These are phyloP conservation scores for Neosilurus hyrtlii DNA, from an alignment of 2,797 vertebrate species.

Conservation along the genomic window DNA sequence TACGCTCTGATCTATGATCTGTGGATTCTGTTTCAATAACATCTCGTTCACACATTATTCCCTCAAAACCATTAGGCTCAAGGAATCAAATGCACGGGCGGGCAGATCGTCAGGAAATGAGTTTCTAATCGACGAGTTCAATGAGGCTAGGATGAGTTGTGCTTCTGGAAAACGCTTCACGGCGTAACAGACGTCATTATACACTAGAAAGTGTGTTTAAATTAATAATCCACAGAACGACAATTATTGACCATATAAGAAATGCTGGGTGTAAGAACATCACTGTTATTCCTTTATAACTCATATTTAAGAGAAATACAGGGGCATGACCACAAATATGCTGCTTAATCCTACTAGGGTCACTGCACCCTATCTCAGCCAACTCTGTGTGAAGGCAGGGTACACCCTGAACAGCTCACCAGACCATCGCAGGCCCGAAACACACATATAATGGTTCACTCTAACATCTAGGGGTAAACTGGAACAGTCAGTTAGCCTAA, in stretches of 20 bases:
- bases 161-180: not conserved
- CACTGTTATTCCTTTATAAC: not conserved
- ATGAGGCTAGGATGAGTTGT: not conserved
- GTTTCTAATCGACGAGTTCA: not conserved
- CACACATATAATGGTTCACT: too few relatives aligned
- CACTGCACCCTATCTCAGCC: not conserved
- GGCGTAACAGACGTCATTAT: not conserved
- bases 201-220: not conserved
- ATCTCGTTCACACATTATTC: not conserved
- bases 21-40: not conserved
- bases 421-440: too few relatives aligned
- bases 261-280: not conserved
- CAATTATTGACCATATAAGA: not conserved
- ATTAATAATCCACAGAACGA: not conserved
- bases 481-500: too few relatives aligned
- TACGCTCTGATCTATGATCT: not conserved
- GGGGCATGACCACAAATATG: not conserved
- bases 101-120: constrained; percentile 12
- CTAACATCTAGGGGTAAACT: too few relatives aligned
- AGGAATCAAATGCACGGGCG: not conserved
- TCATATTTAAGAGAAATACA: not conserved
- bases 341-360: too few relatives aligned
- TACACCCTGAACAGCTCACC: too few relatives aligned
- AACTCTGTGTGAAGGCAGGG: too few relatives aligned
- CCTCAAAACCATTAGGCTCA: not conserved